phyloP scores from a whole-genome alignment of 92 coral and sea anemone species.

The Anthopleura xanthogrammica region DNA sequence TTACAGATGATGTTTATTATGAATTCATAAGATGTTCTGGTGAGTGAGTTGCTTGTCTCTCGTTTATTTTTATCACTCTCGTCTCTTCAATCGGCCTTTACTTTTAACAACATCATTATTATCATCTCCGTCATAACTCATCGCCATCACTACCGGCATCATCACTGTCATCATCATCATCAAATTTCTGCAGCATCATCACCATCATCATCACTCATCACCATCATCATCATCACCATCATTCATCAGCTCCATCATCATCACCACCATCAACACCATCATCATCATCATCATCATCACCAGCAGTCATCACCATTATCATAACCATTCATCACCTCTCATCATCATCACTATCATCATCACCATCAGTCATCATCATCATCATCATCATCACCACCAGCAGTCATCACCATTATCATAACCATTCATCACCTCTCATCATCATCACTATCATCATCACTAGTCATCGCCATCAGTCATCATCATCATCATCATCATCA shows the following conservation, averaged over 20 bases:
- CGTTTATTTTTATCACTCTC: neutral
- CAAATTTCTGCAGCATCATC: neutral
- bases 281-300: neutral
- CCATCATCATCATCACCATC: neutral
- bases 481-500: neutral
- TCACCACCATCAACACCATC: no score
- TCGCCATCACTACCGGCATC: neutral
- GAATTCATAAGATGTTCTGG: conserved; percentile 92
- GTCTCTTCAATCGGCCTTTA: neutral
- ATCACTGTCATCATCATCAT: neutral
- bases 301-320: neutral
- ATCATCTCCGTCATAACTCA: neutral
- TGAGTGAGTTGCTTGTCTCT: conserved; percentile 18
- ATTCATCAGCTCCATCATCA: no score
- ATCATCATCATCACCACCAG: neutral
- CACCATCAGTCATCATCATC: neutral
- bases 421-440: neutral
- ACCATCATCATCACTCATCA: neutral
- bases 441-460: neutral
- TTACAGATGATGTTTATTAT: conserved; percentile 71
- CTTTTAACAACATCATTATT: neutral
- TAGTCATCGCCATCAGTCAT: neutral
- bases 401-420: neutral
- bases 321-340: neutral
- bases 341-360: neutral